A percentile compares a stretch with the other conserved stretches of the same genome.
Conservation (phyloP, 2,113 vertebrate genomes). For the Cettia cetti region DNA sequence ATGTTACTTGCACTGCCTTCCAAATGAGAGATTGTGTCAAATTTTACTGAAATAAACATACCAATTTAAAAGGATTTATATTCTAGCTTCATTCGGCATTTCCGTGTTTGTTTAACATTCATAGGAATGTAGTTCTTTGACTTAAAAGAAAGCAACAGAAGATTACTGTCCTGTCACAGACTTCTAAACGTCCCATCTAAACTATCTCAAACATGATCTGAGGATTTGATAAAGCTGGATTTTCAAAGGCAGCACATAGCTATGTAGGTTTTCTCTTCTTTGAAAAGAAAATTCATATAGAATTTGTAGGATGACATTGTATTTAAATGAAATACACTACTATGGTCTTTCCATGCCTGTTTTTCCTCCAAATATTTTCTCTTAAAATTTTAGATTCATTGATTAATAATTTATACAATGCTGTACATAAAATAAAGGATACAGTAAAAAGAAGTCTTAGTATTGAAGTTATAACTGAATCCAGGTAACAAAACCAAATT, state of each 20-base stretch:
- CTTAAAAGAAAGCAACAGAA: neutral
- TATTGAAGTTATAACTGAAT: neutral
- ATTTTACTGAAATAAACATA: slow-evolving; percentile 39
- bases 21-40: neutral
- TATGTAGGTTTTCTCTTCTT: neutral
- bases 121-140: neutral
- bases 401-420: neutral
- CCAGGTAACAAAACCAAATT: neutral
- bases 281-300: neutral
- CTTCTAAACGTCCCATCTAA: neutral
- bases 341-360: neutral
- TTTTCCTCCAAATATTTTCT: neutral
- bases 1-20: neutral
- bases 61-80: slow-evolving; percentile 37
- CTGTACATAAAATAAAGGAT: neutral
- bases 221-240: neutral
- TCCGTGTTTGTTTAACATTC: slow-evolving; percentile 36
- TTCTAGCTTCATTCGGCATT: slow-evolving; percentile 42
- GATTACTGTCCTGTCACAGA: neutral
- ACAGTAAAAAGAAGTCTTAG: neutral
- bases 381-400: neutral
- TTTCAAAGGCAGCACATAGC: neutral
- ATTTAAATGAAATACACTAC: neutral
- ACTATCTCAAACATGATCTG: neutral
- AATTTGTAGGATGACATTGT: neutral